These are phyloP conservation scores for Drosophila lutescens DNA, from an alignment of 2,888 invertebrate species.

Conservation along the genomic window DNA sequence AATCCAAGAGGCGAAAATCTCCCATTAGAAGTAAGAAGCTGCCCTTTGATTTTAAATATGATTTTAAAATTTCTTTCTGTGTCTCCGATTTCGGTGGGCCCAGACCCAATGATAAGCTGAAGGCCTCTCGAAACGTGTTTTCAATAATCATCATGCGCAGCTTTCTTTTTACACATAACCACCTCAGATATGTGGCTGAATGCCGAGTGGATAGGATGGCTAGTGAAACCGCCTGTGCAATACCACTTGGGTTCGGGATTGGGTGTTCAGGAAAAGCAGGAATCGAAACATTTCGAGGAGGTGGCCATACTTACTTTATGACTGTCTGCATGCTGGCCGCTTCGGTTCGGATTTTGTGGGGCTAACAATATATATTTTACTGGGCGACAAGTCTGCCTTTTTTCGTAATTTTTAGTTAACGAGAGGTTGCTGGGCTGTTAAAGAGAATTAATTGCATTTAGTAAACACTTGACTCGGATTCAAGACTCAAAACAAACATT, in stretches of 20 bases:
- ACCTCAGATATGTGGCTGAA: constrained; percentile 17
- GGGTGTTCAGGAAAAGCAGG: constrained; percentile 16
- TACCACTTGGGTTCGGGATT: not conserved
- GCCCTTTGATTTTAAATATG: not conserved
- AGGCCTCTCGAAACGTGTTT: constrained; percentile 64
- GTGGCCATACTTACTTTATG: constrained; percentile 80
- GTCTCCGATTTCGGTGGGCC: constrained; percentile 12
- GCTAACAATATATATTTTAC: constrained; percentile 52
- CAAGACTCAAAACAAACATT: constrained; percentile 10
- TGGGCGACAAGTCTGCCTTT: constrained; percentile 30
- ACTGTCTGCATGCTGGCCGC: constrained; percentile 82
- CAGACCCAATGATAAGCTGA: constrained; percentile 40
- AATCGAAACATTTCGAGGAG: constrained; percentile 4
- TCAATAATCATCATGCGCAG: constrained; percentile 73
- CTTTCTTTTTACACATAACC: constrained; percentile 63
- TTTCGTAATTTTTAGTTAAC: constrained; percentile 42
- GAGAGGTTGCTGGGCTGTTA: constrained; percentile 56
- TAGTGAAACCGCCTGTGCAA: constrained; percentile 34
- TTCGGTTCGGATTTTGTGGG: constrained; percentile 12
- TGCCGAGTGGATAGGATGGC: constrained; percentile 21
- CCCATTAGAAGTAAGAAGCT: no score
- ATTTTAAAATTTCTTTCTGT: constrained; percentile 4
- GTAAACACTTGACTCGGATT: constrained; percentile 27
- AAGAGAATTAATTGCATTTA: constrained; percentile 65
- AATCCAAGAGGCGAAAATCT: no score